Evolutionary conservation across 2,888 invertebrate species (phyloP).

Genomic region (Volucella inflata): DNA sequence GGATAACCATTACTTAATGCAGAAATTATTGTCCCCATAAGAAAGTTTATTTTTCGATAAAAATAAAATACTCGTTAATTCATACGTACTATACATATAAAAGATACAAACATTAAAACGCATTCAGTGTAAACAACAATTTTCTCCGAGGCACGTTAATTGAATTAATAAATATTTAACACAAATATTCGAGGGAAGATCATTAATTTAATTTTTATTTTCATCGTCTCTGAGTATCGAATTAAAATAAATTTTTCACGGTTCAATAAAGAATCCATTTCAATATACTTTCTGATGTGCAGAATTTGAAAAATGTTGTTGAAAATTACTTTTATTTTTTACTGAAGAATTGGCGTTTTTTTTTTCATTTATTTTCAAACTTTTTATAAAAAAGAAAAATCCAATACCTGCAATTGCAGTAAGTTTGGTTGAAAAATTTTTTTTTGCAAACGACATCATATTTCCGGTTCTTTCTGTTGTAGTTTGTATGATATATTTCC

Average conservation of each 20-base stretch:
- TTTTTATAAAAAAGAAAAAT: slow-evolving; percentile 20
- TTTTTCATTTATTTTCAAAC: slow-evolving; percentile 9
- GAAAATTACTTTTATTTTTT: slow-evolving; percentile 39
- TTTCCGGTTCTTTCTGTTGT: slow-evolving; percentile 17
- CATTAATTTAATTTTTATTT: slow-evolving; percentile 45
- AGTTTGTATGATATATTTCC: slow-evolving; percentile 19
- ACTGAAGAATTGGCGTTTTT: slow-evolving; percentile 44
- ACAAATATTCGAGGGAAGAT: slow-evolving; percentile 7
- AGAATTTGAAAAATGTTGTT: slow-evolving; percentile 33
- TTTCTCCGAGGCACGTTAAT: slow-evolving; percentile 14
- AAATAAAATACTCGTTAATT: too few species aligned
- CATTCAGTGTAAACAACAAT: slow-evolving; percentile 15
- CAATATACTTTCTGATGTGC: slow-evolving; percentile 30
- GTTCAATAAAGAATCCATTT: slow-evolving; percentile 20
- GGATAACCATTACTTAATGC: too few species aligned
- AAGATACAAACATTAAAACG: neutral
- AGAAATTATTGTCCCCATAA: too few species aligned
- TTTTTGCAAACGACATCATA: slow-evolving; percentile 49
- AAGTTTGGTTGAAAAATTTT: slow-evolving; percentile 44
- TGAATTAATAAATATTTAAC: slow-evolving; percentile 10
- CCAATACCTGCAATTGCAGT: slow-evolving; percentile 14
- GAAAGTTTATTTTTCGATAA: too few species aligned
- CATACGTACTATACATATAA: too few species aligned
- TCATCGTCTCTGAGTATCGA: slow-evolving; percentile 8
- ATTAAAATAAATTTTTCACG: slow-evolving; percentile 14